phyloP scores from a whole-genome alignment of 2,888 invertebrate species.

The Pterostichus niger region DNA sequence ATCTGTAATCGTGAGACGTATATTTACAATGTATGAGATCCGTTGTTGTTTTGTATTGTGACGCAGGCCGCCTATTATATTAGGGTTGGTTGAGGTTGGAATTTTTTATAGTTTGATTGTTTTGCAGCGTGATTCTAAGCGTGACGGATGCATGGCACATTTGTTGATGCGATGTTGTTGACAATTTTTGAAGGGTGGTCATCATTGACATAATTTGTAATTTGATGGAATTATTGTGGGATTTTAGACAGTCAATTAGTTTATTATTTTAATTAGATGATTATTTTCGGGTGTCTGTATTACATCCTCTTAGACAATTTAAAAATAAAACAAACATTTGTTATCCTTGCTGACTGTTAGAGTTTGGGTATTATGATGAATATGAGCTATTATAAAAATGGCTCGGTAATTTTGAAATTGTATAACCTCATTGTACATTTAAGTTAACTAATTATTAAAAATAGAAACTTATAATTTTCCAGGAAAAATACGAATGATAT shows the following conservation, averaged over 20 bases:
- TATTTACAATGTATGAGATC: too few relatives aligned
- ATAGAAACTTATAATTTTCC: too few relatives aligned
- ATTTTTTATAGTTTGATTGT: not conserved
- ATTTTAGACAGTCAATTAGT: slow-evolving; percentile 17
- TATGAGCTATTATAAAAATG: not conserved
- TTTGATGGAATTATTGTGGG: slow-evolving; percentile 6
- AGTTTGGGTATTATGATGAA: not conserved
- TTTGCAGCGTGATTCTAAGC: slow-evolving; percentile 8
- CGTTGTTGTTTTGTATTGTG: slow-evolving; percentile 26
- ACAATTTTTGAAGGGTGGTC: not conserved
- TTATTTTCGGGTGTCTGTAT: slow-evolving; percentile 1
- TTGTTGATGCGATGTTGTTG: not conserved
- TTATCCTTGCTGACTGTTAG: not conserved
- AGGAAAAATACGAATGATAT: too few relatives aligned
- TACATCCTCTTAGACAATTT: slow-evolving; percentile 13
- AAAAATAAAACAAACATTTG: not conserved
- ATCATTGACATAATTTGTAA: slow-evolving; percentile 7
- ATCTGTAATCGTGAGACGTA: not conserved
- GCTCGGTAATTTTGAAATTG: too few relatives aligned
- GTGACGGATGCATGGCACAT: slow-evolving; percentile 1
- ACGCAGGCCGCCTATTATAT: slow-evolving; percentile 5
- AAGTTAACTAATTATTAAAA: too few relatives aligned
- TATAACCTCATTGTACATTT: too few relatives aligned
- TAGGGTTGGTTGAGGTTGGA: slow-evolving; percentile 27
- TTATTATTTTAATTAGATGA: slow-evolving; percentile 16